Evolutionary conservation across 2,113 vertebrate species (phyloP).

Genomic region (Trogon surrucura): DNA sequence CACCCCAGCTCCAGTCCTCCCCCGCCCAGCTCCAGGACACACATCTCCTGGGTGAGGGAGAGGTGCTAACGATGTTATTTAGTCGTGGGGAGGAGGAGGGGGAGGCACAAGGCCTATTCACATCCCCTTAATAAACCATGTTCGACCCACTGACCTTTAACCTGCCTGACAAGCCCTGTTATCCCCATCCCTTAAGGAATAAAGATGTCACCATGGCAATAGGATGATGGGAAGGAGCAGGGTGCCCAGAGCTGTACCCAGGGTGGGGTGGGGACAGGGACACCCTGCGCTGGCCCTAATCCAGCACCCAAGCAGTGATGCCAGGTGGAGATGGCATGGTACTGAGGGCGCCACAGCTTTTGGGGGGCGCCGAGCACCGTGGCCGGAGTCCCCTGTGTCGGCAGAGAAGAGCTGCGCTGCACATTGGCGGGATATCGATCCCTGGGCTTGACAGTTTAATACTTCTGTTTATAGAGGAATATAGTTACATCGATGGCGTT

Average conservation of each 20-base stretch:
- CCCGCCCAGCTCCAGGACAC: neutral
- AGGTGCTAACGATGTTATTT: conserved; percentile 5
- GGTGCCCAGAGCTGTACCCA: neutral
- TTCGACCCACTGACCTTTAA: conserved; percentile 47
- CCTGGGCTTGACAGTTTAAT: conserved; percentile 62
- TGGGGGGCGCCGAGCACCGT: fast-evolving
- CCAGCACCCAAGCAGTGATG: fast-evolving
- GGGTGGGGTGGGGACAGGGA: fast-evolving
- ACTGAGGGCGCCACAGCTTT: neutral
- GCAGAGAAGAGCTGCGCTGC: neutral
- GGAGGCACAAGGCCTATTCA: neutral
- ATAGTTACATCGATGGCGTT: conserved; percentile 72
- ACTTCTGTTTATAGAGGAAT: conserved; percentile 75
- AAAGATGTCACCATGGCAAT: neutral
- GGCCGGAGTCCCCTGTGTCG: fast-evolving
- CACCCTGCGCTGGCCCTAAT: neutral
- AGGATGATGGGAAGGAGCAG: neutral
- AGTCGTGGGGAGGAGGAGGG: neutral
- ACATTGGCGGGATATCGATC: neutral
- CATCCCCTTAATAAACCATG: neutral
- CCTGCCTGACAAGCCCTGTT: conserved; percentile 2
- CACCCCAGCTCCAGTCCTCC: neutral
- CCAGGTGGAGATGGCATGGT: fast-evolving
- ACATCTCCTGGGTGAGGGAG: neutral
- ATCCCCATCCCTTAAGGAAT: conserved; percentile 34